Evolutionary conservation across 1,140 invertebrate species (phyloP).

Genomic region (Drosophila ambigua): DNA sequence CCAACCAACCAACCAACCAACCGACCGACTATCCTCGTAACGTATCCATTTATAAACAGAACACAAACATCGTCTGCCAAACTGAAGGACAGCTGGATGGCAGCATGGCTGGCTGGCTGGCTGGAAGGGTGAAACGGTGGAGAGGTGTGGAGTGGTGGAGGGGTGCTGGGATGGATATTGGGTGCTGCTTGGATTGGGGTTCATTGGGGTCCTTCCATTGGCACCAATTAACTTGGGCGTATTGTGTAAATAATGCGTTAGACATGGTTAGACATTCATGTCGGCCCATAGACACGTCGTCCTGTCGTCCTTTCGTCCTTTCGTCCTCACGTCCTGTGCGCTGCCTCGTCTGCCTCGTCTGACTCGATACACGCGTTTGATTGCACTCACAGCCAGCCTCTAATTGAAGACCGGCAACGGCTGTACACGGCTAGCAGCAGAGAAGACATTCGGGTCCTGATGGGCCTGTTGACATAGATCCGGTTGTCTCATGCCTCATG

Average conservation of each 20-base stretch:
- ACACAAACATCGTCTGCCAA: constrained; percentile 55
- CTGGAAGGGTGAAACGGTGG: too few species aligned
- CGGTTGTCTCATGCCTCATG: neutral
- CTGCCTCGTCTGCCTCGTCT: neutral
- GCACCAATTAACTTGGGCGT: constrained; percentile 67
- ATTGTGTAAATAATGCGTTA: constrained; percentile 78
- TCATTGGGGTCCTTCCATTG: constrained; percentile 17
- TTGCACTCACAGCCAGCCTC: constrained; percentile 39
- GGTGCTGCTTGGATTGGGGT: constrained; percentile 13
- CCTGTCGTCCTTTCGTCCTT: neutral
- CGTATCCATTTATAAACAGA: constrained; percentile 68
- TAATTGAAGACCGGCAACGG: constrained; percentile 38
- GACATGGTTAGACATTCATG: constrained; percentile 60
- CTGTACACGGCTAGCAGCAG: neutral
- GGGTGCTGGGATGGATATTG: neutral
- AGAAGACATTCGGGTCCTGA: constrained; percentile 9
- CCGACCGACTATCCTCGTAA: constrained; percentile 3
- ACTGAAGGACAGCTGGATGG: neutral
- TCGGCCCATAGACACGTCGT: constrained; percentile 43
- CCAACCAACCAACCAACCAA: too few species aligned
- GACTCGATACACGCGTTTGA: constrained; percentile 22
- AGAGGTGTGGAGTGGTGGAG: neutral
- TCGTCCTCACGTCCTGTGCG: neutral
- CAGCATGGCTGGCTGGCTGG: too few species aligned
- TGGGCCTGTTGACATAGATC: constrained; percentile 55